phyloP scores from a whole-genome alignment of 2,113 vertebrate genomes.

The Ammospiza caudacuta region DNA sequence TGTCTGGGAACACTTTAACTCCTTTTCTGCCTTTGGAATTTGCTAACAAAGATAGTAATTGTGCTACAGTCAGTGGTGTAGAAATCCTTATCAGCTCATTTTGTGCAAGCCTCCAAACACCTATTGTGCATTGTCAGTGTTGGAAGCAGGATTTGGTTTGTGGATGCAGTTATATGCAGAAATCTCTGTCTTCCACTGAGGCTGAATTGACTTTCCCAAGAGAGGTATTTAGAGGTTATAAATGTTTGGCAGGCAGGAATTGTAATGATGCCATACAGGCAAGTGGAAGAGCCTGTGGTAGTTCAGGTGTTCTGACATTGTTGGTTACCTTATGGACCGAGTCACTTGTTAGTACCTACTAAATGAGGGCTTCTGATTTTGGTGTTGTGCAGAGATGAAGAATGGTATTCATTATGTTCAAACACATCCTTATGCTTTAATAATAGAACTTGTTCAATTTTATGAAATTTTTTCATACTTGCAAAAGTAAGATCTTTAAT shows the following conservation, averaged over 20 bases:
- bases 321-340: neutral
- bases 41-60: neutral
- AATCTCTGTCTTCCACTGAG: neutral
- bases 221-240: neutral
- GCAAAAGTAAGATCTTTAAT: neutral
- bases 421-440: neutral
- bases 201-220: neutral
- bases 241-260: neutral
- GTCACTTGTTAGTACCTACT: neutral
- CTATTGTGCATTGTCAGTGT: neutral
- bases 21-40: neutral
- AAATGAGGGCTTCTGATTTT: neutral
- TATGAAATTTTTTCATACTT: neutral
- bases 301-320: neutral
- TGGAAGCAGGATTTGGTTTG: neutral
- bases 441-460: neutral
- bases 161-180: neutral
- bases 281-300: neutral
- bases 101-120: neutral
- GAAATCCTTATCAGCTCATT: constrained; percentile 7
- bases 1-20: neutral
- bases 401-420: neutral
- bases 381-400: neutral
- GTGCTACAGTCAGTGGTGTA: neutral
- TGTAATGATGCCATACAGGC: neutral